Conservation (phyloP, 2,888 invertebrate genomes). For the Apantesis nais region DNA sequence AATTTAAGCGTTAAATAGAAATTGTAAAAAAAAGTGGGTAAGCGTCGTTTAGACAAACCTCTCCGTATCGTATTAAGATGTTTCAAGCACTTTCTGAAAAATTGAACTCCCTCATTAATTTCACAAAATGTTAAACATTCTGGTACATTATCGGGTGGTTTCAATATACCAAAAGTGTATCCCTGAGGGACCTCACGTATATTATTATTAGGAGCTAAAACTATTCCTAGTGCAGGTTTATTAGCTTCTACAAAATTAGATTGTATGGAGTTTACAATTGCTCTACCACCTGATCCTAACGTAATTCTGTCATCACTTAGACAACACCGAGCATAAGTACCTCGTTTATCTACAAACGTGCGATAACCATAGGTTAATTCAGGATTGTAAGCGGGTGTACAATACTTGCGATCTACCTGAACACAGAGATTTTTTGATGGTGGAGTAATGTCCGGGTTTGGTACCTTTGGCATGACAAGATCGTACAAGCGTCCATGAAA, state of each 20-base stretch:
- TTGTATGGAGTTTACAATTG: slow-evolving; percentile 70
- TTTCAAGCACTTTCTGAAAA: slow-evolving; percentile 76
- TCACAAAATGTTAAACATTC: slow-evolving; percentile 74
- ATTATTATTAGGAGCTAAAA: slow-evolving; percentile 80
- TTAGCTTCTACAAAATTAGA: slow-evolving; percentile 68
- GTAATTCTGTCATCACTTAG: slow-evolving; percentile 67
- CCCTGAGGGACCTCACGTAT: slow-evolving; percentile 74
- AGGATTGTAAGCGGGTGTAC: slow-evolving; percentile 71
- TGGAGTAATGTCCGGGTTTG: slow-evolving; percentile 66
- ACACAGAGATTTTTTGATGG: slow-evolving; percentile 54
- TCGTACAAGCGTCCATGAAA: slow-evolving; percentile 68
- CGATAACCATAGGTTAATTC: slow-evolving; percentile 76
- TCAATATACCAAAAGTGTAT: slow-evolving; percentile 76
- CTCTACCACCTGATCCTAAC: slow-evolving; percentile 66
- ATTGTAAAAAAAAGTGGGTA: slow-evolving; percentile 64
- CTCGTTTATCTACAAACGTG: slow-evolving; percentile 75
- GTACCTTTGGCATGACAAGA: slow-evolving; percentile 70
- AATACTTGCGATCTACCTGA: slow-evolving; percentile 66
- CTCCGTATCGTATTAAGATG: slow-evolving; percentile 76
- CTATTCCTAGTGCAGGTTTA: slow-evolving; percentile 68
- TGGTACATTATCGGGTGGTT: slow-evolving; percentile 72
- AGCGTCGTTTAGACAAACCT: slow-evolving; percentile 59
- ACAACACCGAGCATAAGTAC: slow-evolving; percentile 76
- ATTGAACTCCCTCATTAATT: slow-evolving; percentile 65
- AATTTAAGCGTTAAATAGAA: slow-evolving; percentile 69